Evolutionary conservation across 2,797 vertebrate species (phyloP), one percentile per base, ranked within the genome.

Genomic region (Diceros bicornis): DNA sequence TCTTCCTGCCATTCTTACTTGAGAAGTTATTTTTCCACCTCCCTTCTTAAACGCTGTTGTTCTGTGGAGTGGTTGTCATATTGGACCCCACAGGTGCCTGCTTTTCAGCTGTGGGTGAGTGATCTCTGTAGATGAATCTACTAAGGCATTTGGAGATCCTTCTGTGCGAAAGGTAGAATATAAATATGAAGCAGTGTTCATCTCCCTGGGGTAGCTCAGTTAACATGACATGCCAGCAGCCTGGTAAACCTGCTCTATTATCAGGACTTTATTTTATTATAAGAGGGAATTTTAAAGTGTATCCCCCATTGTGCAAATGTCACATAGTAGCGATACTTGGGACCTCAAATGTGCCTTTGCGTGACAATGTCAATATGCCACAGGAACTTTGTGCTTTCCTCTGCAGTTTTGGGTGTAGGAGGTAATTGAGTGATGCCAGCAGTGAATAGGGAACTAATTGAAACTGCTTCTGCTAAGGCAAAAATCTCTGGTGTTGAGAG

Each of bases 311-410:
- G n/a, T 66, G 2, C 16, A 96, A 95, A 64, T 64, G 8, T 2
- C 61, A 44, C 7, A 17, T 37, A 69, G 79, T 72, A 47, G 50
- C 6, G 82, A 47, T 14, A 9, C 9, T 27, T 13, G 7, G 44
- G 37, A 50, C 69, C 44, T 61, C 59, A 92, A 41, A 77, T 59
- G 5, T 25, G 7, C 5, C 82, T 97, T 95, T 77, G 16, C 64
- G 29, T 77, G 88, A 88, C 41, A 79, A 94, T 87, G 44, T 94
- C 57, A 85, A 91, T 44, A 81, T 89, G 37, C 47, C 72, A 66
- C 0, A 2, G 8, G 10, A 92, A 74, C 14, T 52, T 34, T 57
- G 34, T 61, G 17, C 21, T 91, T 96, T 72, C 4, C n/a, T 91
- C 37, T 75, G 37, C 8, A 66, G 10, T 52, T 87, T 89, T 47